phyloP scores from a whole-genome alignment of 1,140 invertebrate species.

The Littorina saxatilis region DNA sequence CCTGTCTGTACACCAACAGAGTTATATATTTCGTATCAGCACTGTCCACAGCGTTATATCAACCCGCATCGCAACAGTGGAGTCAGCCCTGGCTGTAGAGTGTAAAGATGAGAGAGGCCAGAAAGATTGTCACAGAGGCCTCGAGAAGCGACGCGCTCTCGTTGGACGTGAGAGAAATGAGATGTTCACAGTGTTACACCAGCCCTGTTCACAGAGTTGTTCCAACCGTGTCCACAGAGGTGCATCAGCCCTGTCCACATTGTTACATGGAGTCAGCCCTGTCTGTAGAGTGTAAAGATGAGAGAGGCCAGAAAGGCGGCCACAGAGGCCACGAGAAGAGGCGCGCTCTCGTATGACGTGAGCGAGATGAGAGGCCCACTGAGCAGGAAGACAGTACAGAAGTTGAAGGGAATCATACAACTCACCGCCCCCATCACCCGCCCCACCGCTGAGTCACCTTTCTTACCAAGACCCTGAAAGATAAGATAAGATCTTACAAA shows the following conservation, averaged over 20 bases:
- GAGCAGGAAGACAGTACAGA: slow-evolving; percentile 8
- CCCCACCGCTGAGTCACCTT: not conserved
- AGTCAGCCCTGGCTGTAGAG: not conserved
- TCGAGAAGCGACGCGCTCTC: not conserved
- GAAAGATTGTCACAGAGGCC: not conserved
- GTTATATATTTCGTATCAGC: not conserved
- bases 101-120: not conserved
- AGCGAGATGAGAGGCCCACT: slow-evolving; percentile 22
- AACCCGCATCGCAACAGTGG: no score
- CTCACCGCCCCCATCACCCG: not conserved
- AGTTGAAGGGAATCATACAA: slow-evolving; percentile 18
- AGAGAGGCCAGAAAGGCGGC: not conserved
- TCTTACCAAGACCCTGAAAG: no score
- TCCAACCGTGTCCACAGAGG: no score
- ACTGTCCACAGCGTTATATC: not conserved
- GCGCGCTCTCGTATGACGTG: not conserved
- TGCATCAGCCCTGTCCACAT: not conserved
- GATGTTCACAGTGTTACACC: no score
- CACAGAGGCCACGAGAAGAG: not conserved
- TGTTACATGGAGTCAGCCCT: not conserved
- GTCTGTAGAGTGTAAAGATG: not conserved
- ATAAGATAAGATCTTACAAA: no score
- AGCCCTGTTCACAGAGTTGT: no score
- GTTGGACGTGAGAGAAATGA: not conserved
- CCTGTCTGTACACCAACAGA: no score